Base-by-base conservation (phyloP, 2,113 vertebrate species). In the Cottus gobio region DNA sequence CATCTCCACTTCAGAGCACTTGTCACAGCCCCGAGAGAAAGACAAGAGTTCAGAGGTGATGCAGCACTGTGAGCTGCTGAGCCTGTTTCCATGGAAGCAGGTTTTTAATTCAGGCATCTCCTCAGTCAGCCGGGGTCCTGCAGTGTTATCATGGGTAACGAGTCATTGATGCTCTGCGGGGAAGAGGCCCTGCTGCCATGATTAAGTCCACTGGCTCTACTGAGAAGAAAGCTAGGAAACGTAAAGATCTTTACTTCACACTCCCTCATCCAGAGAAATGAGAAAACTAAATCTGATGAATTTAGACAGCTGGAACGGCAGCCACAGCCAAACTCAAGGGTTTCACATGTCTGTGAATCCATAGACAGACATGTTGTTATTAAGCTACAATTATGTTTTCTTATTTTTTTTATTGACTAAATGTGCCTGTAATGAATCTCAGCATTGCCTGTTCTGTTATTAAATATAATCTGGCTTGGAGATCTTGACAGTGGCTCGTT, bases 51-150 rank as follows among this genome's bases (percentile, higher is more conserved):
- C 93, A 95, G 90, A 93, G 93, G 94, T 94, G 83, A 93, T 11
- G 81, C 84, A 68, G 87, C 80, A 44, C 87, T 1, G 37, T 30
- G 83, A 80, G 87, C 88, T 62, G 87, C 91, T 74, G 84, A 86
- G 85, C 60, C 75, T 34, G 92, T 95, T 93, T 85, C 91, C 93
- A 94, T 94, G 92, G 92, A 76, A 92, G 89, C 91, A 2, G 61
- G 71, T 62, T 88, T 93, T 95, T 91, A 85, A 92, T 93, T 92
- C 94, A 84, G 93, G 93, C 94, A 85, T 92, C 88, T 91, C 86
- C 87, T 86, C 71, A 83, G 90, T 84, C 87, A 76, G 86, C 87
- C 61, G 63, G 86, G 93, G 93, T 95, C 93, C 95, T 94, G 93
- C 93, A 73, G 91, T 69, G 93, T 89, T 85, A 91, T 90, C 84